Evolutionary conservation across 2,888 invertebrate species (phyloP).

Genomic region (Gandaritis pyraliata): DNA sequence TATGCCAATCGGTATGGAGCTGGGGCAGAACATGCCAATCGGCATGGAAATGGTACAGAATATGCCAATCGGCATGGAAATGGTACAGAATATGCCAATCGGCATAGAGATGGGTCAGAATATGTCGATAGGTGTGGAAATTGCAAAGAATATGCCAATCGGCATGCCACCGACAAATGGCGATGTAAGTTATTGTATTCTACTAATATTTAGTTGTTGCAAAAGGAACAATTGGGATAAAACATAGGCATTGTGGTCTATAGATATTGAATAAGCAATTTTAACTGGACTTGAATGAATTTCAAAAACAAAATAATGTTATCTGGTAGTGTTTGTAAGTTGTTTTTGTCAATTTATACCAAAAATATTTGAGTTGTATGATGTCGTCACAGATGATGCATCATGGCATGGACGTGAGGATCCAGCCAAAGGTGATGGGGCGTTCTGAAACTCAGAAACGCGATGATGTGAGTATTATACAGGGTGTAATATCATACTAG

Average conservation of each 20-base stretch:
- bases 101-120: conserved; percentile 7
- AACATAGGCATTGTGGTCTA: too few relatives aligned
- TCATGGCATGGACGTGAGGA: conserved; percentile 37
- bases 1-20: conserved; percentile 34
- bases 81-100: conserved; percentile 3
- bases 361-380: too few relatives aligned
- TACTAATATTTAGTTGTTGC: too few relatives aligned
- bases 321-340: too few relatives aligned
- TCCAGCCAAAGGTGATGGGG: conserved; percentile 36
- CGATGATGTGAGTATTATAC: conserved; percentile 61
- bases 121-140: conserved; percentile 5
- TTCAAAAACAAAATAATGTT: too few relatives aligned
- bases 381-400: conserved; percentile 35
- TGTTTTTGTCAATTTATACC: not conserved
- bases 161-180: conserved; percentile 27
- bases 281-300: too few relatives aligned
- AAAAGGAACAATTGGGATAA: too few relatives aligned
- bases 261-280: too few relatives aligned
- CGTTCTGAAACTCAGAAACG: conserved; percentile 53
- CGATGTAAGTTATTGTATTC: conserved; percentile 36
- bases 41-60: conserved; percentile 11
- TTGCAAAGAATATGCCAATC: conserved; percentile 2
- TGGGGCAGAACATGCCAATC: conserved; percentile 50
- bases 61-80: conserved; percentile 12
- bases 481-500: not conserved